Conservation (phyloP, 2,797 vertebrate genomes). For the Steatocranus sp. region DNA sequence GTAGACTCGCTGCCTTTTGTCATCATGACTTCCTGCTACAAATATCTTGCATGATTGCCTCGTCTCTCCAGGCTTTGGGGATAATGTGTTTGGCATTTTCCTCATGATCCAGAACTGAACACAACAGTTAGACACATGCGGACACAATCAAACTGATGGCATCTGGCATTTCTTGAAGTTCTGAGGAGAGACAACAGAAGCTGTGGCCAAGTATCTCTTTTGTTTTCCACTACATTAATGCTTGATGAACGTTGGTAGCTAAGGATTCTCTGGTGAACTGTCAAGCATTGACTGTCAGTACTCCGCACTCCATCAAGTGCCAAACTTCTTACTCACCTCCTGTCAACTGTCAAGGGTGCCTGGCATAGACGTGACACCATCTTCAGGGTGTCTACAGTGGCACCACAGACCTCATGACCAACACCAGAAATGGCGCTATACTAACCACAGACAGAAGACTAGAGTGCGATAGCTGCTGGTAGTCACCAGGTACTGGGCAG, state of each 20-base stretch:
- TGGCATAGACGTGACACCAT: not conserved
- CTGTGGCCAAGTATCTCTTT: rapidly evolving
- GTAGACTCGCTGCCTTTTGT: not conserved
- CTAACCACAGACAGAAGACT: not conserved
- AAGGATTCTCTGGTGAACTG: not conserved
- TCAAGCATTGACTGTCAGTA: not conserved
- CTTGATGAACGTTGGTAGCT: not conserved
- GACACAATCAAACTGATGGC: not conserved
- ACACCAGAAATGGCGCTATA: not conserved
- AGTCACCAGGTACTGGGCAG: not conserved
- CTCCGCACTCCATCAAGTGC: not conserved
- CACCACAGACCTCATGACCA: not conserved
- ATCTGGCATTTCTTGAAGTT: not conserved
- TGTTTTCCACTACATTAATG: not conserved
- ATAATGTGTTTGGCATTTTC: not conserved
- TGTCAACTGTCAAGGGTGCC: not conserved
- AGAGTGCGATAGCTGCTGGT: not conserved
- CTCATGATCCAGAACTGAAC: not conserved
- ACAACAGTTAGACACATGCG: not conserved
- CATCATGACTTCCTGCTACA: not conserved
- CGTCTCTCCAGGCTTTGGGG: not conserved
- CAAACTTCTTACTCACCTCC: not conserved
- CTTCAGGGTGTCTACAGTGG: not conserved
- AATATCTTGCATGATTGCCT: not conserved
- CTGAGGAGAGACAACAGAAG: not conserved